Evolutionary conservation across 2,113 vertebrate genomes (phyloP), one percentile per base, ranked within the genome.

Genomic region (Spheniscus mendiculus): DNA sequence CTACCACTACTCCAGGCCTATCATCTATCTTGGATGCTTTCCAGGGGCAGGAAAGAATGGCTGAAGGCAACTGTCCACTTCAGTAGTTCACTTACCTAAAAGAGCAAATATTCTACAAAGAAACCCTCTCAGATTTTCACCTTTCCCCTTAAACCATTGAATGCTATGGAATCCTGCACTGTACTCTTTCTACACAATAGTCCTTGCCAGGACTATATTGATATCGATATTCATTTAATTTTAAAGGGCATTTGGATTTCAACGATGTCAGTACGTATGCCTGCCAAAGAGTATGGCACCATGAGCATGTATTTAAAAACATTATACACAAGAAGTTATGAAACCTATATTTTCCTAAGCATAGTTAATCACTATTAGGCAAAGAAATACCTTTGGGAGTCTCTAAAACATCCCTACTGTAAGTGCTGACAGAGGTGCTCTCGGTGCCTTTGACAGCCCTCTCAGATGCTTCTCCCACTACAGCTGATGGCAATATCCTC

Each of bases 221-320:
- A 26, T 73, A 89, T 36, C 25, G 25, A 15, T 59, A 81, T 22
- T 71, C 79, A 56, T 62, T 87, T 47, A 20, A 38, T 50, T 63
- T 76, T 56, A 91, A 91, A 56, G 17, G 32, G 1, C 13, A 20
- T 59, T 59, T 77, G 23, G 20, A 65, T 73, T 84, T 58, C 44
- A 36, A 5, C 1, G 0, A 6, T 36, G 44, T 65, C 38, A 52
- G 44, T 32, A 45, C 1, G 1, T 36, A 40, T 32, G 15, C 5
- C 40, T 78, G 65, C 29, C 45, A 63, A 32, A 83, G 66, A 52
- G 22, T 30, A 44, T 32, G 25, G 12, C 11, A 66, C 14, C 12
- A n/a, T 74, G 26, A 30, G 1, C 18, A 36, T 12, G 5, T 23
- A 50, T 76, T 80, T 87, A n/a, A 72, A 87, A 93, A 63, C 7